Base-by-base conservation (phyloP, 2,888 invertebrate genomes). In the Xestia ashworthii region DNA sequence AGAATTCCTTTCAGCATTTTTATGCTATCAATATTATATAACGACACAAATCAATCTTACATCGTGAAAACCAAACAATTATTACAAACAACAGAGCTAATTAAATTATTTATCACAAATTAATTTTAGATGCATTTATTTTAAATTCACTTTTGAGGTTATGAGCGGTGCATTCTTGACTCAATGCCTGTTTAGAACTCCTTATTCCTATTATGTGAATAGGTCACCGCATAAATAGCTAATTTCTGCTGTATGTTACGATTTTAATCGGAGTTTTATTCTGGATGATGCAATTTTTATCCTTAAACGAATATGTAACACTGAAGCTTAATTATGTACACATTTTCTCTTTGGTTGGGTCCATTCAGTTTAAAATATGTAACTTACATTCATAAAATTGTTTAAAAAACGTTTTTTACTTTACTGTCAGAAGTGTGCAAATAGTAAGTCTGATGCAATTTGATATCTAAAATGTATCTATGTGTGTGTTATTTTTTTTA, bases 11-110 rank as follows among this genome's bases (percentile, higher is more conserved):
- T 82, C 48, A 75, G 87, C 89, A 92, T 91, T 93, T 94, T 93
- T 85, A 73, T 73, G 75, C 83, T 87, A 89, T 83, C 88, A 84
- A 82, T 83, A 89, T 90, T 91, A 92, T 92, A 90, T 93, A 92
- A 92, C 87, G 65, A 71, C 60, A 78, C 75, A 88, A 86, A 82
- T 86, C 53, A 75, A 80, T 75, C 65, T 4, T 74, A 25, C 65
- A 79, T 65, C 16, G 48, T 74, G 8, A 48, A 75, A 73, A 58
- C 60, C 25, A 41, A 60, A 65, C 73, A 71, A 64, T 71, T 71
- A n/a, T 58, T 71, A 71, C 1, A 38, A 71, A 68, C 44, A 69
- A 22, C 12, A 66, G n/a, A 32, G 32, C 41, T 66, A 50, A 50
- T 53, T 60, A 25, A 16, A 70, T 44, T 69, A 72, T 62, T 69